These are phyloP conservation scores for Eupeodes corollae DNA, from an alignment of 1,140 invertebrate species.

Conservation along the genomic window DNA sequence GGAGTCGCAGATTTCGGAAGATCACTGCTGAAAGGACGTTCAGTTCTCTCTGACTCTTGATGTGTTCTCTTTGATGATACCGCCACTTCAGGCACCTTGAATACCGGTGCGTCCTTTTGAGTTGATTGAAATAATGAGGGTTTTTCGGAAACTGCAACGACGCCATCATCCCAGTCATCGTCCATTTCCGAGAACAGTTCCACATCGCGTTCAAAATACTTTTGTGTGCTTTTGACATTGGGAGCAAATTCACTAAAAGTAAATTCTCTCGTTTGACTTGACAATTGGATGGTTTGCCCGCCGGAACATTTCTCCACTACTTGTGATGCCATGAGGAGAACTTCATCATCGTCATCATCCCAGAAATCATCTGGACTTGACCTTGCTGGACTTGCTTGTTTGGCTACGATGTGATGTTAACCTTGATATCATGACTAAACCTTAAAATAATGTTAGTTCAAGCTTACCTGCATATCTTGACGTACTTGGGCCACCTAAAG, in stretches of 20 bases:
- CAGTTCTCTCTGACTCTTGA: neutral
- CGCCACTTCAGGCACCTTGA: neutral
- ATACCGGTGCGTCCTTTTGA: neutral
- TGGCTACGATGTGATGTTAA: neutral
- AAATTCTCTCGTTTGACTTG: constrained; percentile 2
- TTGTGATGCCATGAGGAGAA: constrained; percentile 26
- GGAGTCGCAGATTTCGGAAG: neutral
- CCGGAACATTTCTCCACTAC: constrained; percentile 17
- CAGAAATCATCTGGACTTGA: constrained; percentile 16
- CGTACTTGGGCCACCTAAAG: neutral
- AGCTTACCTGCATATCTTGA: neutral
- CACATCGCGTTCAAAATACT: neutral
- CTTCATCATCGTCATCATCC: constrained; percentile 30
- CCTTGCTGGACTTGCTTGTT: neutral
- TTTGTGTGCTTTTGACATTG: constrained; percentile 21
- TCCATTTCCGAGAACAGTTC: constrained; percentile 12
- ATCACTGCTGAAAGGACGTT: neutral
- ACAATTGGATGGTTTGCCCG: constrained; percentile 1
- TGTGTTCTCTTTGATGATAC: neutral
- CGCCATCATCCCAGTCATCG: constrained; percentile 17
- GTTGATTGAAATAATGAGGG: neutral
- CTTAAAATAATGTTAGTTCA: constrained; percentile 1
- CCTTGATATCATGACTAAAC: neutral
- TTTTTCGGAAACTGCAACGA: constrained; percentile 5
- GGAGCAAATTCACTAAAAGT: constrained; percentile 20